Evolutionary conservation across 2,113 vertebrate species (phyloP).

Genomic region (Pteronura brasiliensis): DNA sequence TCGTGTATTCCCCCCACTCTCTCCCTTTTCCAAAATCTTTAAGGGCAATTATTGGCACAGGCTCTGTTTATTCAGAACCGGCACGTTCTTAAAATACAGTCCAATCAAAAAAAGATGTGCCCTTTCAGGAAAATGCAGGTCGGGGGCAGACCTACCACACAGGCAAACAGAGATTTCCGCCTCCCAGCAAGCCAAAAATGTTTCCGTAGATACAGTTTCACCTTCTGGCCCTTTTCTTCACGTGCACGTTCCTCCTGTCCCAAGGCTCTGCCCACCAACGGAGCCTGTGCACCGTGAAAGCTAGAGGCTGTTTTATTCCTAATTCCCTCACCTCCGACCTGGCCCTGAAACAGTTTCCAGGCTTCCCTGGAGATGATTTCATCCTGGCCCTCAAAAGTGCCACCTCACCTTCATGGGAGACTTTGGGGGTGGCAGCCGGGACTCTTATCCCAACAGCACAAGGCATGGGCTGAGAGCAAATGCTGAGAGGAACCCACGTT

Average conservation of each 20-base stretch:
- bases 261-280: not conserved
- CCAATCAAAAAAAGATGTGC: slow-evolving; percentile 12
- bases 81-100: slow-evolving; percentile 41
- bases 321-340: not conserved
- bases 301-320: not conserved
- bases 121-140: not conserved
- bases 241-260: not conserved
- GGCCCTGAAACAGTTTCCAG: not conserved
- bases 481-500: not conserved
- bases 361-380: not conserved
- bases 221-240: not conserved
- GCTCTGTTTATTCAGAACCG: slow-evolving; percentile 1
- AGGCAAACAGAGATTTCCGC: slow-evolving; percentile 15
- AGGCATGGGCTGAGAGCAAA: not conserved
- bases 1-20: not conserved
- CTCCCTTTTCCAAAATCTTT: not conserved
- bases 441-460: not conserved
- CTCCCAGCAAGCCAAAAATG: not conserved
- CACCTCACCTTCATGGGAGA: not conserved
- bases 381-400: not conserved
- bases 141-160: slow-evolving; percentile 29
- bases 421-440: not conserved
- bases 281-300: not conserved
- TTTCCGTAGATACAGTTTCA: slow-evolving; percentile 24
- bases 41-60: not conserved